Conservation (phyloP, 2,888 invertebrate species). For the Idaea aversata region DNA sequence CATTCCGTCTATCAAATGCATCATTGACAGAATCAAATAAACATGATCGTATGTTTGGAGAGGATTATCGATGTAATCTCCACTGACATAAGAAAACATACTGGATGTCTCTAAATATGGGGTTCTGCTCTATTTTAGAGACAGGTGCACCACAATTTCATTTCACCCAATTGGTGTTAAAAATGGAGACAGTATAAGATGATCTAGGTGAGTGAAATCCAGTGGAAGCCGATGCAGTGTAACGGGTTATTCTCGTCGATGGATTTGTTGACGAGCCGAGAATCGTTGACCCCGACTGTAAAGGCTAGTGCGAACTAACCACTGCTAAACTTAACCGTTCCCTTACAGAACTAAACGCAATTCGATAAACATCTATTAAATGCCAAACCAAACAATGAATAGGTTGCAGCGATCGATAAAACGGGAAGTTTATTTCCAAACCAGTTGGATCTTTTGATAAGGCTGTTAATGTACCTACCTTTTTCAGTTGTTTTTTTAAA, state of each 20-base stretch:
- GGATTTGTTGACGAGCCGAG: constrained; percentile 76
- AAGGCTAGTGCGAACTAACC: constrained; percentile 63
- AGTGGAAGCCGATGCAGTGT: constrained; percentile 70
- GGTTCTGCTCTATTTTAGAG: background rate
- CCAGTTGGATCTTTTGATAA: constrained; percentile 1
- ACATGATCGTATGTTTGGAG: background rate
- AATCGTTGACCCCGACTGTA: constrained; percentile 72
- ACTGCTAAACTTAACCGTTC: constrained; percentile 30
- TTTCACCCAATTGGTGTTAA: background rate
- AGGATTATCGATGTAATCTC: background rate
- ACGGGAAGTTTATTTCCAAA: constrained; percentile 25
- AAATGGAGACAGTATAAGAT: constrained; percentile 37
- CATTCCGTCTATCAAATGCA: background rate
- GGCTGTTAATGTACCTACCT: background rate
- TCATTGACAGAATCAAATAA: constrained; percentile 1
- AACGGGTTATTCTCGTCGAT: constrained; percentile 79
- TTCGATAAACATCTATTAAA: constrained; percentile 24
- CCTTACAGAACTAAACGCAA: constrained; percentile 11
- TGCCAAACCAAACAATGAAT: constrained; percentile 26
- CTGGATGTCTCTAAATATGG: background rate
- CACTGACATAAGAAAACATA: background rate
- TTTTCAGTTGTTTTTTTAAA: background rate
- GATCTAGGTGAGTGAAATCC: constrained; percentile 69
- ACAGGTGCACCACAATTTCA: background rate
- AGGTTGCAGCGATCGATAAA: constrained; percentile 23